phyloP scores from a whole-genome alignment of 1,140 invertebrate genomes.

The Ericerus pela region DNA sequence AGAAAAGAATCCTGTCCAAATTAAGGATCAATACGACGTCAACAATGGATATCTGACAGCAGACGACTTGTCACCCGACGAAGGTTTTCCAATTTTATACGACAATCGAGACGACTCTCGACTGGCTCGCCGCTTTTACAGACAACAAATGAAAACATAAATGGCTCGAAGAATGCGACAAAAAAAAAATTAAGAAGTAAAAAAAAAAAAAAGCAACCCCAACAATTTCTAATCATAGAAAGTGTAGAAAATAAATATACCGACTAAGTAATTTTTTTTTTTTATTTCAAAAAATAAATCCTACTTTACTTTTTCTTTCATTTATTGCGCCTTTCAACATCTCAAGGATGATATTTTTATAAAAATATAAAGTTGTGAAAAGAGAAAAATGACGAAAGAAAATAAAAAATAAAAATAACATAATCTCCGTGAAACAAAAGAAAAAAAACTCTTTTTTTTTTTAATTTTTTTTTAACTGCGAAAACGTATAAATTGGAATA shows the following conservation, averaged over 20 bases:
- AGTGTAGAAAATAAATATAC: neutral
- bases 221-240: too few relatives aligned
- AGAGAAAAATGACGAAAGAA: too few relatives aligned
- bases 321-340: too few relatives aligned
- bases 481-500: too few relatives aligned
- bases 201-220: neutral
- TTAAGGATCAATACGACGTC: neutral
- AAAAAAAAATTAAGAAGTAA: too few relatives aligned
- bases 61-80: neutral
- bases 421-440: too few relatives aligned
- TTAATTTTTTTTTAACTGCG: too few relatives aligned
- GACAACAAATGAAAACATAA: slow-evolving; percentile 7
- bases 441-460: too few relatives aligned
- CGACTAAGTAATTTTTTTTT: neutral
- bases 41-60: neutral
- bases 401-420: too few relatives aligned
- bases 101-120: neutral
- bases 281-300: slow-evolving; percentile 1
- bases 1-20: neutral
- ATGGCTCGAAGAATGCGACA: too few relatives aligned
- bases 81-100: neutral
- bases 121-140: neutral
- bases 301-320: neutral
- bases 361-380: too few relatives aligned
- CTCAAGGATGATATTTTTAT: too few relatives aligned